Evolutionary conservation across 2,113 vertebrate species (phyloP).

Genomic region (Calypte anna): DNA sequence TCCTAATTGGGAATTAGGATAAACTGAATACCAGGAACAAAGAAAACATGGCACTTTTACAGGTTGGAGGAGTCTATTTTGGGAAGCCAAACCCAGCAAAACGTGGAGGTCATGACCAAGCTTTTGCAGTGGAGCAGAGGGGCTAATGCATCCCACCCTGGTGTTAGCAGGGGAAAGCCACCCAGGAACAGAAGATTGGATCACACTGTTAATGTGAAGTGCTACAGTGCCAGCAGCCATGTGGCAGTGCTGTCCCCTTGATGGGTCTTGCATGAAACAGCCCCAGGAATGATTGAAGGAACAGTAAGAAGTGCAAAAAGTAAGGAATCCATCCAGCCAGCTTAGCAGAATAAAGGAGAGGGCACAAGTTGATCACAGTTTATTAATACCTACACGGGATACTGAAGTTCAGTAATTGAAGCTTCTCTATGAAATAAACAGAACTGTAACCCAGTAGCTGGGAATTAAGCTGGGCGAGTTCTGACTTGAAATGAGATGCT

Average conservation of each 20-base stretch:
- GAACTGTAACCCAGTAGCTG: background rate
- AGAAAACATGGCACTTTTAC: background rate
- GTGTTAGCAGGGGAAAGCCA: background rate
- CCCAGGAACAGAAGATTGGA: background rate
- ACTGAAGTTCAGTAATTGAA: background rate
- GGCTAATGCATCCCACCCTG: background rate
- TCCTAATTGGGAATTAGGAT: slow-evolving; percentile 28
- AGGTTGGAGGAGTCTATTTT: background rate
- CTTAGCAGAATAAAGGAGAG: background rate
- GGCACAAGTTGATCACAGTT: background rate
- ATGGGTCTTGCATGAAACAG: background rate
- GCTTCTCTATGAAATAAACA: background rate
- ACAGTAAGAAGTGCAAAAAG: background rate
- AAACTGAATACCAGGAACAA: background rate
- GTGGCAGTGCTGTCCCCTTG: background rate
- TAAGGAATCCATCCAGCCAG: background rate
- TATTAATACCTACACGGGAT: background rate
- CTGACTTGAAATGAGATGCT: slow-evolving; percentile 1
- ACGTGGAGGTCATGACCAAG: background rate
- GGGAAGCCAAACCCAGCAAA: background rate
- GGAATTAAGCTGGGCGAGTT: slow-evolving; percentile 1
- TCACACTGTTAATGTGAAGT: background rate
- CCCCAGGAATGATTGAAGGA: background rate
- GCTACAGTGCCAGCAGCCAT: background rate
- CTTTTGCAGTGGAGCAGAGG: background rate